A percentile compares a stretch with the other conserved stretches of the same genome.
Conservation (phyloP, 2,888 invertebrate genomes). For the Dascillus cervinus region DNA sequence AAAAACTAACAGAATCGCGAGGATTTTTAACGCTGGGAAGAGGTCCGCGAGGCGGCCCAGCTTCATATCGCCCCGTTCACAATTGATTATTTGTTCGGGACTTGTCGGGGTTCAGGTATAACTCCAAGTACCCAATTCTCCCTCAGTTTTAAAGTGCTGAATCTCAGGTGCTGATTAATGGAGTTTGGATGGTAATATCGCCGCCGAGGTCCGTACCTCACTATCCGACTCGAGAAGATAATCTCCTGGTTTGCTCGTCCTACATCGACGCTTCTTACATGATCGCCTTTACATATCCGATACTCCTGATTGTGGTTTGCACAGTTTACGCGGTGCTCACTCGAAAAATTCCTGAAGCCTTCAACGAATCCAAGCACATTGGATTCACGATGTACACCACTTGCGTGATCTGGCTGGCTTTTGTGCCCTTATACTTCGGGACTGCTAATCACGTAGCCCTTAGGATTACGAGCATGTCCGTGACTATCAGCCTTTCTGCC, state of each 20-base stretch:
- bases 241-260: conserved; percentile 86
- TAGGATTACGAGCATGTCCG: conserved; percentile 90
- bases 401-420: conserved; percentile 96
- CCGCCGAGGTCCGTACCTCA: conserved; percentile 86
- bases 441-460: conserved; percentile 88
- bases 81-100: conserved; percentile 80
- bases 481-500: conserved; percentile 89
- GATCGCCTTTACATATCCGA: conserved; percentile 91
- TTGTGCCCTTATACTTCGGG: conserved; percentile 94
- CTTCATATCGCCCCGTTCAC: conserved; percentile 87
- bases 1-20: conserved; percentile 93
- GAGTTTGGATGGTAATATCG: conserved; percentile 85
- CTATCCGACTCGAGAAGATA: conserved; percentile 86
- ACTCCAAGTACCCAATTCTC: not conserved
- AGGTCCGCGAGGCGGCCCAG: conserved; percentile 89
- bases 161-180: conserved; percentile 72
- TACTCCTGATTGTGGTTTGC: conserved; percentile 82
- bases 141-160: no score
- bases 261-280: conserved; percentile 90
- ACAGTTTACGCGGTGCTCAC: conserved; percentile 94
- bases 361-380: conserved; percentile 96
- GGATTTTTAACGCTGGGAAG: conserved; percentile 96
- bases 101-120: conserved; percentile 80
- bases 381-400: conserved; percentile 99
- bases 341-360: conserved; percentile 95